Percentiles rank a stretch among this genome's conserved stretches.
phyloP scores from a whole-genome alignment of 2,797 vertebrate genomes.

The Siniperca obscura region DNA sequence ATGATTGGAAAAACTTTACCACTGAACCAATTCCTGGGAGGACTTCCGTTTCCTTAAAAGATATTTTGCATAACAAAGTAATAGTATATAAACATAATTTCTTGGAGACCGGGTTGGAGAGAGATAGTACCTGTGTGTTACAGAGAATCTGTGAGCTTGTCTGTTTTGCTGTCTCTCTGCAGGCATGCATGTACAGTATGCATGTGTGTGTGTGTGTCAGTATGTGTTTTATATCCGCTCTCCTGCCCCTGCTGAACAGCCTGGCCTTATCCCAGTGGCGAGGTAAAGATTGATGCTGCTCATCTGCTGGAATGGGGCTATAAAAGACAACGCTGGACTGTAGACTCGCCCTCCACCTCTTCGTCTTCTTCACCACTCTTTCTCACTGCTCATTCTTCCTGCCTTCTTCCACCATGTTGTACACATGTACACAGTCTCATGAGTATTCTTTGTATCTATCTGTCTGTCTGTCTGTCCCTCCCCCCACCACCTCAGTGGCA shows the following conservation, averaged over 20 bases:
- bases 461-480: background rate
- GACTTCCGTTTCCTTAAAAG: background rate
- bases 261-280: slow-evolving; percentile 67
- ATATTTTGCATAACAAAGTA: background rate
- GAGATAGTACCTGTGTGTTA: background rate
- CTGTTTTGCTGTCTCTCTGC: slow-evolving; percentile 25
- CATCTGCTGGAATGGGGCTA: slow-evolving; percentile 81
- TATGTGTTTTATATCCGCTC: slow-evolving; percentile 41
- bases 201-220: background rate
- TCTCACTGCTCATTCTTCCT: slow-evolving; percentile 23
- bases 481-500: slow-evolving; percentile 7
- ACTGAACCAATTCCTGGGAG: background rate
- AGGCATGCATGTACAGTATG: slow-evolving; percentile 15
- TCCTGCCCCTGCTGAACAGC: slow-evolving; percentile 53
- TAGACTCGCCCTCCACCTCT: slow-evolving; percentile 42
- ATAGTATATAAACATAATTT: background rate
- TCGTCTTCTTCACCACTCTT: slow-evolving; percentile 18
- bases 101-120: background rate
- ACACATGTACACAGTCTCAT: background rate
- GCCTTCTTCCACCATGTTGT: background rate
- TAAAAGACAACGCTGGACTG: slow-evolving; percentile 74
- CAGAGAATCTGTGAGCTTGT: slow-evolving; percentile 4
- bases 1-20: background rate
- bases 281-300: slow-evolving; percentile 83
- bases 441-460: background rate